Evolutionary conservation across 2,797 vertebrate species (phyloP).

Genomic region (Cyprinella venusta): DNA sequence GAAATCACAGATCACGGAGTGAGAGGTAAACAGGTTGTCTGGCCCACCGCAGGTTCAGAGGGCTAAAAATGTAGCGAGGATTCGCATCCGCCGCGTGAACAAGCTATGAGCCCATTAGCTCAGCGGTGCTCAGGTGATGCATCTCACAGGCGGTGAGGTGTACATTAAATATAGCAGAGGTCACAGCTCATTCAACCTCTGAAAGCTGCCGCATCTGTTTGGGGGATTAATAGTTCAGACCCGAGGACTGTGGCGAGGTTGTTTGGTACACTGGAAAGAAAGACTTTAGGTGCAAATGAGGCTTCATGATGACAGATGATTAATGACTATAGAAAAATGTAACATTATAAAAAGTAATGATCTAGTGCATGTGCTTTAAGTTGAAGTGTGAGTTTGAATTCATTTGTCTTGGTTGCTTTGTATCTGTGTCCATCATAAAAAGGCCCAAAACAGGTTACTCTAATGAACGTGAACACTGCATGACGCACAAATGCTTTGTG

Average conservation of each 20-base stretch:
- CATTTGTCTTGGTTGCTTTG: no score
- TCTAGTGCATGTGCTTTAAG: neutral
- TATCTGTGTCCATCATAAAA: neutral
- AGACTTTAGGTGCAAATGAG: slow-evolving; percentile 5
- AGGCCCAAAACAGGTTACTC: neutral
- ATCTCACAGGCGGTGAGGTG: slow-evolving; percentile 38
- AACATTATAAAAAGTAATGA: neutral
- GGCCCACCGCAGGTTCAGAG: slow-evolving; percentile 10
- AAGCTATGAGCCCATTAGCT: slow-evolving; percentile 42
- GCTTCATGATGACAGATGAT: neutral
- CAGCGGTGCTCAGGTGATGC: slow-evolving; percentile 14
- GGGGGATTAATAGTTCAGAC: slow-evolving; percentile 30
- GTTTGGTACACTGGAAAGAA: slow-evolving; percentile 24
- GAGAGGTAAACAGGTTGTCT: slow-evolving; percentile 9
- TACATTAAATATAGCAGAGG: slow-evolving; percentile 46
- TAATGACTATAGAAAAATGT: neutral
- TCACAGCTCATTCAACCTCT: slow-evolving; percentile 47
- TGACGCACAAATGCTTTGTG: neutral
- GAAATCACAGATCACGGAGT: slow-evolving; percentile 8
- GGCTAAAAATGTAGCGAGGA: neutral
- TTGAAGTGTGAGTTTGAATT: neutral
- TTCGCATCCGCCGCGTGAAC: neutral
- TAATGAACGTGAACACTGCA: neutral
- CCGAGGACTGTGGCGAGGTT: neutral
- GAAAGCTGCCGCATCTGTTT: slow-evolving; percentile 32